Conservation (phyloP, 2,113 vertebrate genomes). For the Cynoglossus semilaevis region DNA sequence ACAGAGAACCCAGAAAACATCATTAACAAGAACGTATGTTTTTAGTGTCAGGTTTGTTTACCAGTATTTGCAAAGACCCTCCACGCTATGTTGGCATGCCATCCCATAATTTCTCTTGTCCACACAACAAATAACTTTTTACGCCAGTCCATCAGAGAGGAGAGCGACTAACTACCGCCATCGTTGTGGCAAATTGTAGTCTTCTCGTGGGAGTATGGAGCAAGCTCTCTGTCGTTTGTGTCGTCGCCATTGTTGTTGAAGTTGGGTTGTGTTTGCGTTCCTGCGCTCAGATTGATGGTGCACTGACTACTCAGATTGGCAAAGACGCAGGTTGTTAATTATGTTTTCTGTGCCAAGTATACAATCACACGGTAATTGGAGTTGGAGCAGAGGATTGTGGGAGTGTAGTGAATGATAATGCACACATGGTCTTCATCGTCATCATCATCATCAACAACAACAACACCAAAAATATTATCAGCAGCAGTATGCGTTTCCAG, state of each 20-base stretch:
- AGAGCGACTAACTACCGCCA: conserved; percentile 28
- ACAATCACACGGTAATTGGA: conserved; percentile 64
- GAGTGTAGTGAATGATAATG: conserved; percentile 59
- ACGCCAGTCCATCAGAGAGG: conserved; percentile 52
- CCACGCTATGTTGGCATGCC: conserved; percentile 41
- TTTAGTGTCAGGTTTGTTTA: too few relatives aligned
- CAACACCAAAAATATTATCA: too few relatives aligned
- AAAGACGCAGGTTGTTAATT: conserved; percentile 68
- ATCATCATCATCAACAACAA: conserved; percentile 29
- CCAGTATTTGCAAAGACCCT: too few relatives aligned
- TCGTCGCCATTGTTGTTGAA: conserved; percentile 10
- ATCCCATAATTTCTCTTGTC: conserved; percentile 64
- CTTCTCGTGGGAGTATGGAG: conserved; percentile 51
- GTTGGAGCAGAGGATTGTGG: conserved; percentile 66
- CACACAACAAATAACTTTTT: conserved; percentile 55
- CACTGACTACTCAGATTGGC: conserved; percentile 71
- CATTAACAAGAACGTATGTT: too few relatives aligned
- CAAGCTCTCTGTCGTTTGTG: conserved; percentile 39
- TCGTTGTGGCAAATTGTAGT: conserved; percentile 40
- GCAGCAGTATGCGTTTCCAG: too few relatives aligned
- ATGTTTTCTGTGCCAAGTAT: conserved; percentile 72
- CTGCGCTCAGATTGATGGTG: conserved; percentile 42
- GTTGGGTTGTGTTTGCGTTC: conserved; percentile 43
- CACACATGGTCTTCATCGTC: conserved; percentile 56
- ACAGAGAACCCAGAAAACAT: too few relatives aligned